Conservation (phyloP, 2,888 invertebrate genomes). For the Cryptophagus acutangulus region DNA sequence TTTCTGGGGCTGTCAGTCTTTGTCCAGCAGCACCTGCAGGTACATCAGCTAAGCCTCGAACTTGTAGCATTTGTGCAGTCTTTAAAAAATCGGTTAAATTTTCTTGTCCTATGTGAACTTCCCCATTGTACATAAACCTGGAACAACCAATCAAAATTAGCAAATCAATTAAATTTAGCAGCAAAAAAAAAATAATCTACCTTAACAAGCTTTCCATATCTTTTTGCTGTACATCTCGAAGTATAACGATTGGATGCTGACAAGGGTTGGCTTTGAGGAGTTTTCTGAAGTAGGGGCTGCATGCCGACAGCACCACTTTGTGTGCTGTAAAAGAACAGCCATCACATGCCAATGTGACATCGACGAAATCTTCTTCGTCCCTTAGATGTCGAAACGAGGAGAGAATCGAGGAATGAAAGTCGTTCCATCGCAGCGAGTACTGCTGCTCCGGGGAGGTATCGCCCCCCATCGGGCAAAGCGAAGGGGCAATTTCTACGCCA, state of each 20-base stretch:
- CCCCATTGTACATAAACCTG: slow-evolving; percentile 89
- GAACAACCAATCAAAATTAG: slow-evolving; percentile 18
- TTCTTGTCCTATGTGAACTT: slow-evolving; percentile 84
- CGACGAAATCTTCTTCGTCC: slow-evolving; percentile 89
- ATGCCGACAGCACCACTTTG: slow-evolving; percentile 85
- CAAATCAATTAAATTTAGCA: background rate
- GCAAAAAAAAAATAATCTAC: slow-evolving; percentile 40
- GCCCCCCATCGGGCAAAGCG: slow-evolving; percentile 56
- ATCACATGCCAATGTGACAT: slow-evolving; percentile 89
- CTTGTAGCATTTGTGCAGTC: slow-evolving; percentile 83
- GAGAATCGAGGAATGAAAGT: slow-evolving; percentile 87
- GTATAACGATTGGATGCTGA: slow-evolving; percentile 84
- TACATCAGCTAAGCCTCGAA: slow-evolving; percentile 80
- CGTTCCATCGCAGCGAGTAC: slow-evolving; percentile 92
- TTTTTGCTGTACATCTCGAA: slow-evolving; percentile 78
- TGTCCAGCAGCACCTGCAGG: slow-evolving; percentile 50
- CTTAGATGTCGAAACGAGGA: slow-evolving; percentile 83
- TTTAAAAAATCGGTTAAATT: slow-evolving; percentile 80
- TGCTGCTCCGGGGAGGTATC: slow-evolving; percentile 68
- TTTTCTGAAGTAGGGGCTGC: slow-evolving; percentile 87
- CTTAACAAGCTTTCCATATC: slow-evolving; percentile 83
- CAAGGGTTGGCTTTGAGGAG: slow-evolving; percentile 86
- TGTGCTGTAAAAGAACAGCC: slow-evolving; percentile 85
- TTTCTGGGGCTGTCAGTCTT: slow-evolving; percentile 50
- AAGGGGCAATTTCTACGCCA: slow-evolving; percentile 49